A percentile compares a stretch with the other conserved stretches of the same genome.
Conservation (phyloP, 2,797 vertebrate genomes). For the Phylloscopus collybita region DNA sequence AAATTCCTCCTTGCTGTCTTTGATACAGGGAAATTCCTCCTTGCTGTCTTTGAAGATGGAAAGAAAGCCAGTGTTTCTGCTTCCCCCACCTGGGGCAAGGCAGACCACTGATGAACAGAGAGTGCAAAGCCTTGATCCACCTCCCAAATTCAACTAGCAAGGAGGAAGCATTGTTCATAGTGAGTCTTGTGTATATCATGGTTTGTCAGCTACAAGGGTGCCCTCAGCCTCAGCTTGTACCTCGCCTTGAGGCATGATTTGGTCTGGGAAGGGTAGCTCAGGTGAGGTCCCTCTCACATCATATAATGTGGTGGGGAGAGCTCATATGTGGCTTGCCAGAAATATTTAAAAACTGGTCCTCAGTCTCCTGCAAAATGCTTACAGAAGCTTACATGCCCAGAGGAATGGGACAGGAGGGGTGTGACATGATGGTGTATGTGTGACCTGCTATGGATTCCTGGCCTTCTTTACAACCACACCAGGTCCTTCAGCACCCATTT, state of each 20-base stretch:
- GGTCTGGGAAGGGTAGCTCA: neutral
- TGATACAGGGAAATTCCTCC: neutral
- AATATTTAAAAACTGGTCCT: neutral
- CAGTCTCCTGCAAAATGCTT: neutral
- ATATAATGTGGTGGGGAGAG: neutral
- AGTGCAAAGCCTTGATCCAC: neutral
- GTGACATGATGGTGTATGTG: neutral
- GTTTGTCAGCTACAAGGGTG: fast-evolving
- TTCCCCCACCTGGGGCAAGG: neutral
- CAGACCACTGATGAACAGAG: neutral
- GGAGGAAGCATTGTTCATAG: neutral
- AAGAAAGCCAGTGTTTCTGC: neutral
- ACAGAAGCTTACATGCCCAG: neutral
- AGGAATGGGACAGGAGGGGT: neutral
- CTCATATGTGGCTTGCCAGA: neutral
- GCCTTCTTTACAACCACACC: neutral
- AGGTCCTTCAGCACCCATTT: neutral
- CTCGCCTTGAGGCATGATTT: neutral
- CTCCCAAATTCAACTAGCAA: neutral
- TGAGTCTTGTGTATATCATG: neutral
- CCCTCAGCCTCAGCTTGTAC: neutral
- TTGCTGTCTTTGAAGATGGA: neutral
- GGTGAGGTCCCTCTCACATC: neutral
- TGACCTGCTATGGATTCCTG: neutral
- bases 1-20: neutral